These are phyloP conservation scores for Drosophila pectinifera DNA, from an alignment of 1,140 invertebrate species.

Conservation along the genomic window DNA sequence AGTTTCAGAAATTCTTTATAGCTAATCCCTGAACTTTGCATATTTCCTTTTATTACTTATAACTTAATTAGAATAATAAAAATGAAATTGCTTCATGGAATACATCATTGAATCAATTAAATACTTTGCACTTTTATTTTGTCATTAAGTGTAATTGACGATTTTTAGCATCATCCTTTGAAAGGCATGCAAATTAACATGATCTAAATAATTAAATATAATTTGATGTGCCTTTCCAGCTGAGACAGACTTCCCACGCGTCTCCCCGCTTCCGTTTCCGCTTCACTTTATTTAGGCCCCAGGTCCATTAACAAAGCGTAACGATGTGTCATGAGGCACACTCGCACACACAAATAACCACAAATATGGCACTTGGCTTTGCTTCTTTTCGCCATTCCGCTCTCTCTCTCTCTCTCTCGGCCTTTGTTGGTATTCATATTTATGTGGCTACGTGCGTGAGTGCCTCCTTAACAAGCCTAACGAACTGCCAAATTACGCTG, in stretches of 20 bases:
- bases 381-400: conserved; percentile 8
- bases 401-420: conserved; percentile 8
- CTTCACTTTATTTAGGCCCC: conserved; percentile 40
- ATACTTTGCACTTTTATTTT: background rate
- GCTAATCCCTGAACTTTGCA: too few species aligned
- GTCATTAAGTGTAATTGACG: conserved; percentile 1
- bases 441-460: conserved; percentile 56
- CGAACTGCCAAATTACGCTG: conserved; percentile 81
- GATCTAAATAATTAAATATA: conserved; percentile 81
- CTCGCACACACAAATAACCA: conserved; percentile 34
- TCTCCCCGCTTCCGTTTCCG: background rate
- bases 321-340: conserved; percentile 75
- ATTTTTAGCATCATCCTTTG: conserved; percentile 31
- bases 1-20: too few species aligned
- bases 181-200: conserved; percentile 74
- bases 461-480: conserved; percentile 73
- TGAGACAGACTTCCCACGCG: conserved; percentile 23
- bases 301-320: conserved; percentile 81
- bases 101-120: conserved; percentile 2
- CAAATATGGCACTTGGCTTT: conserved; percentile 67
- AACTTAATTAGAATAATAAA: background rate
- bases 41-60: too few species aligned
- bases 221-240: conserved; percentile 73
- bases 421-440: conserved; percentile 69
- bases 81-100: background rate